phyloP scores from a whole-genome alignment of 2,113 vertebrate species.

The Callionymus lyra region DNA sequence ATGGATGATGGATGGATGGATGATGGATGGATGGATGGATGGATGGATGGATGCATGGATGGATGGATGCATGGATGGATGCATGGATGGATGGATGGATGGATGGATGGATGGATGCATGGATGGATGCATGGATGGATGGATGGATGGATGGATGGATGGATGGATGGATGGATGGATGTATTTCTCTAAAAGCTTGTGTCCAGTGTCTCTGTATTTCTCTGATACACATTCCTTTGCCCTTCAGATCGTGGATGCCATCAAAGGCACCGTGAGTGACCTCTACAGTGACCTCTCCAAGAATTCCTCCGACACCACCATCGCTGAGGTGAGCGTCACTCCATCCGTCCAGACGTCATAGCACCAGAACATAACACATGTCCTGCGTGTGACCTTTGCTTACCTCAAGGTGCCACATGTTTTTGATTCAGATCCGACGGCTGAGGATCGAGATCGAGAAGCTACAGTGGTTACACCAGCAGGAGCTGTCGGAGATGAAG shows the following conservation, averaged over 20 bases:
- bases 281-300: conserved; percentile 94
- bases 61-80: too few relatives aligned
- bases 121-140: too few relatives aligned
- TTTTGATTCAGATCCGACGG: conserved; percentile 76
- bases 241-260: conserved; percentile 96
- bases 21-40: too few relatives aligned
- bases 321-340: conserved; percentile 78
- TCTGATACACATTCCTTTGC: conserved; percentile 8
- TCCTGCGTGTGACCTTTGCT: background rate
- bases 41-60: too few relatives aligned
- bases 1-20: too few relatives aligned
- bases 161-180: too few relatives aligned
- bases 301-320: conserved; percentile 87
- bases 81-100: too few relatives aligned
- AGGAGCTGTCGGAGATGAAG: conserved; percentile 96
- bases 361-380: background rate
- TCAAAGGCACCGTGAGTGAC: conserved; percentile 96
- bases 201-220: too few relatives aligned
- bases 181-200: too few relatives aligned
- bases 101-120: too few relatives aligned
- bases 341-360: background rate
- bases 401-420: background rate
- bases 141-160: too few relatives aligned
- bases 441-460: conserved; percentile 97
- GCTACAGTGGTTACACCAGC: conserved; percentile 94